phyloP scores from a whole-genome alignment of 2,113 vertebrate species.

The Lasiurus borealis region DNA sequence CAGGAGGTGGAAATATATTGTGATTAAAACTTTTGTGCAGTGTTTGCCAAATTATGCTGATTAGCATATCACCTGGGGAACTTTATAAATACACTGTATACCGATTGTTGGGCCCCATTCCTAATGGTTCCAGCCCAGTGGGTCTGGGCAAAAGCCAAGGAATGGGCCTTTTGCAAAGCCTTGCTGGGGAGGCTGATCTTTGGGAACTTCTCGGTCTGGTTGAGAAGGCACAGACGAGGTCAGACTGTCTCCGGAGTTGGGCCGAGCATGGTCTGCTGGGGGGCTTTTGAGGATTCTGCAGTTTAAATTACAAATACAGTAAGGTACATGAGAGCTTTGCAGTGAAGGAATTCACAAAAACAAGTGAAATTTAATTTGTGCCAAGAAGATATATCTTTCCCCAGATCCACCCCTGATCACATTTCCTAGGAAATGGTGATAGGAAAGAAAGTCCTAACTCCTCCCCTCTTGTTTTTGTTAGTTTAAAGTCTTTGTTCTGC shows the following conservation, averaged over 20 bases:
- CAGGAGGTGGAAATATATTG: background rate
- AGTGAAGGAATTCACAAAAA: background rate
- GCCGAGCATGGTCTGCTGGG: too few species aligned
- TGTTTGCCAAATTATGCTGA: background rate
- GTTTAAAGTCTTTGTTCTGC: background rate
- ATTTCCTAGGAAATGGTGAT: background rate
- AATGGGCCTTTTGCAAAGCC: background rate
- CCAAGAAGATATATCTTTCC: background rate
- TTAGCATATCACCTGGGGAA: background rate
- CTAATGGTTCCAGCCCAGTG: background rate
- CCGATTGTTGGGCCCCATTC: background rate
- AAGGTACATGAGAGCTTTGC: background rate
- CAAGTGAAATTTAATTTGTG: background rate
- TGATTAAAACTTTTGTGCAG: background rate
- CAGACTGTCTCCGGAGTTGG: background rate
- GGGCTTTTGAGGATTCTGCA: background rate
- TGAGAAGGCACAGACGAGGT: background rate
- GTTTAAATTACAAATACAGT: constrained; percentile 18
- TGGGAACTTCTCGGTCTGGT: background rate
- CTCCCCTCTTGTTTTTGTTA: background rate
- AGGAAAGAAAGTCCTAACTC: background rate
- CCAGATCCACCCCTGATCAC: too few species aligned
- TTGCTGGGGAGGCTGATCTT: background rate
- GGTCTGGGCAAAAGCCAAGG: background rate
- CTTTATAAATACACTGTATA: background rate